These are phyloP conservation scores for Calonectris borealis DNA, from an alignment of 2,113 vertebrate species.

Conservation along the genomic window DNA sequence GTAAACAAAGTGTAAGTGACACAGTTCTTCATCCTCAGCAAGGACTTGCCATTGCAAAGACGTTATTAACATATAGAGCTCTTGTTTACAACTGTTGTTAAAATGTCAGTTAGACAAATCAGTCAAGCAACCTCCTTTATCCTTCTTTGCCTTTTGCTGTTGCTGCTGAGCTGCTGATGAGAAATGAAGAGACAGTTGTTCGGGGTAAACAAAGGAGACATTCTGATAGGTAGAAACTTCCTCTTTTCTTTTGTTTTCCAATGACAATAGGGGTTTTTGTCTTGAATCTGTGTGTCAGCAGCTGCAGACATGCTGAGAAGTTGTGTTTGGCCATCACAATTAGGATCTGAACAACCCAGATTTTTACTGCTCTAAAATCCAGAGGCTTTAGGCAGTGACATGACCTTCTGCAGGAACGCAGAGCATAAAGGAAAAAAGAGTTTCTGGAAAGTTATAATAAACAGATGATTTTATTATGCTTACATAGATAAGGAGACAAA, in stretches of 20 bases:
- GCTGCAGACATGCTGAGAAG: not conserved
- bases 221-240: not conserved
- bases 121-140: not conserved
- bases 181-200: not conserved
- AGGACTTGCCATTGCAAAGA: not conserved
- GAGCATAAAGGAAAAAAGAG: not conserved
- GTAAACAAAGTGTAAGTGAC: not conserved
- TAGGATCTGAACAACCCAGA: not conserved
- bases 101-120: constrained; percentile 17
- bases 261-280: not conserved
- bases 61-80: not conserved
- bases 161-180: not conserved
- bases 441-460: not conserved
- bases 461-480: not conserved
- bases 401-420: not conserved
- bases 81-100: not conserved
- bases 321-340: fast-evolving
- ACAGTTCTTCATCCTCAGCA: not conserved
- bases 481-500: not conserved
- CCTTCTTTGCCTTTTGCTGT: not conserved
- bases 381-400: not conserved
- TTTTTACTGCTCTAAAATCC: not conserved
- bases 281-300: not conserved
- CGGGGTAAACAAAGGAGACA: not conserved
- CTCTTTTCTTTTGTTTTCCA: not conserved